Conservation (phyloP, 2,888 invertebrate genomes). For the Arrhopalites spinosus region DNA sequence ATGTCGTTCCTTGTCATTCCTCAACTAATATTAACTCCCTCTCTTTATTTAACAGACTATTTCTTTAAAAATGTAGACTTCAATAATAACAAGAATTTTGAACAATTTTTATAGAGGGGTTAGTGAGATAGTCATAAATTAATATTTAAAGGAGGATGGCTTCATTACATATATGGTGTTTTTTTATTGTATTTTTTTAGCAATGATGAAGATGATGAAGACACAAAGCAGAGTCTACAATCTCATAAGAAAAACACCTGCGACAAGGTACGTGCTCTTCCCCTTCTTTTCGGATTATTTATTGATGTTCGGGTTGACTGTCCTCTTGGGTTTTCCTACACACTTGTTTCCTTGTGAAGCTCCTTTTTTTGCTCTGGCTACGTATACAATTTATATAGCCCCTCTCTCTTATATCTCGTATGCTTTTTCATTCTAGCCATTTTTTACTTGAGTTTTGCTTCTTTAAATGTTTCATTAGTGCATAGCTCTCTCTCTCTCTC, state of each 20-base stretch:
- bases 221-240: neutral
- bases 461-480: constrained; percentile 7
- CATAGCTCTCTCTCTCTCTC: neutral
- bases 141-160: neutral
- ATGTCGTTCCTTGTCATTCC: neutral
- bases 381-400: neutral
- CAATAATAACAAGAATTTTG: neutral
- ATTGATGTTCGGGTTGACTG: constrained; percentile 43
- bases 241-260: constrained; percentile 40
- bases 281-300: constrained; percentile 29
- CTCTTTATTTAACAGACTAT: too few relatives aligned
- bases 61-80: neutral
- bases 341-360: neutral
- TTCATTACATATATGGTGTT: neutral
- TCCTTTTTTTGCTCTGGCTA: neutral
- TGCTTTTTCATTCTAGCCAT: neutral
- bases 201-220: constrained; percentile 5
- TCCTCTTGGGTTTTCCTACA: constrained; percentile 35
- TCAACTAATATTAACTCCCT: neutral
- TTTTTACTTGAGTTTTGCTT: neutral
- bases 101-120: neutral
- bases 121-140: neutral
- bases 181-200: neutral
- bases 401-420: neutral
- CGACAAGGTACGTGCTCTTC: constrained; percentile 39